Evolutionary conservation across 2,888 invertebrate species (phyloP), one percentile per base, ranked within the genome.

Genomic region (Drosophila koepferae): DNA sequence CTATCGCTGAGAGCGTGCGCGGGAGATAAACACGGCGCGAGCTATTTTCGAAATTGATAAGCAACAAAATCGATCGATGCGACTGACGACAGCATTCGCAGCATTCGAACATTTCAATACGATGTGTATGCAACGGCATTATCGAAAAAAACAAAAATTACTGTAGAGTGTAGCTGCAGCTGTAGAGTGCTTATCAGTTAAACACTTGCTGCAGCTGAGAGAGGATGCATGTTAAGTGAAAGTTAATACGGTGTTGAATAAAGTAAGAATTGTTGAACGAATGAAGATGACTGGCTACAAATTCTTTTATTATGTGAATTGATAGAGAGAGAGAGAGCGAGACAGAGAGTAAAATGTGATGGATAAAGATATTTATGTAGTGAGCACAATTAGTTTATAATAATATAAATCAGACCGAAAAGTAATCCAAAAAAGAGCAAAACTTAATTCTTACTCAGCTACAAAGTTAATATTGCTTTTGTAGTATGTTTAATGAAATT

Each of bases 31-130:
- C 48, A 28, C 55, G 54, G 56, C 55, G 72, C 55, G 72, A 77
- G 75, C 75, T 84, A 84, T 84, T 79, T 79, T 80, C 77, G 79
- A 79, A 79, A 79, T 80, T 79, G 79, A 79, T 79, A 79, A 79
- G 81, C 54, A 53, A 3, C 44, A 51, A 63, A 72, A 80, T 78
- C 75, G 80, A 80, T 78, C 49, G 68, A 71, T 53, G 31, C 44
- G 56, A 49, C 40, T 40, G 56, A 55, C 40, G 34, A 49, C 41
- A 41, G 41, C n/a, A 9, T 61, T 76, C 79, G 66, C 12, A 36
- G 48, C 54, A 9, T 61, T 76, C 79, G 66, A 79, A 2, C n/a
- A 67, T 59, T 63, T 49, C 59, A 2, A 41, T 41, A 58, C 58
- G 40, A 36, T 6, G 16, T 34, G 43, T 58, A n/a, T 41, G 56